Evolutionary conservation across 1,140 invertebrate genomes (phyloP), one percentile per base, ranked within the genome.

Genomic region (Scaptodrosophila lebanonensis): DNA sequence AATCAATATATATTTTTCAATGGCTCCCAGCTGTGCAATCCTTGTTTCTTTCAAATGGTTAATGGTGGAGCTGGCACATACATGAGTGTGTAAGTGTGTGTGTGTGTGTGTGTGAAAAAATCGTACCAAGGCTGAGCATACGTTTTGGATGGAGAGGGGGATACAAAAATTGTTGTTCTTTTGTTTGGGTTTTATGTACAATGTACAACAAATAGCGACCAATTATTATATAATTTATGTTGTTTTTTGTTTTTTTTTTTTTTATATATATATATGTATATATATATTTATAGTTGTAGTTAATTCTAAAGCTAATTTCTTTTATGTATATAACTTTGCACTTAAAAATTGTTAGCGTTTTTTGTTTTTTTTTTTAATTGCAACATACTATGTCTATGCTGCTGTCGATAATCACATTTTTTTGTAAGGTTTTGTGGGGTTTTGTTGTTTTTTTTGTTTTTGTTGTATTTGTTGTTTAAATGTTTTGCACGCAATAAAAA

Each of bases 281-380:
- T 38, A 15, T 58, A 3, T 62, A 33, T 62, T 40, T 33, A 27
- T 49, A 22, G 32, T n/a, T 51, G 16, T 57, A 49, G 38, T 60
- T 43, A 29, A 53, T 27, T 64, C 45, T 51, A 66, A 62, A 42
- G 49, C 72, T 79, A 75, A 66, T 68, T n/a, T n/a, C n/a, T n/a
- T n/a, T n/a, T n/a, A n/a, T n/a, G n/a, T 68, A 70, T 66, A 75
- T 79, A 79, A 79, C 75, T 66, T 75, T 75, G 66, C 69, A 82
- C 75, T 82, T 79, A 82, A 75, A 71, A 79, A 64, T 68, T 57
- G 64, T 79, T 79, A 75, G 70, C 56, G 59, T 60, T 67, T 64
- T 13, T 53, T 50, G 11, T 18, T 36, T 36, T 62, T 32, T 64
- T 60, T 54, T 57, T 52, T 56, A 65, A 50, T 58, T 40, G 29